Percentiles rank a stretch among this genome's conserved stretches.
Conservation (phyloP, 2,888 invertebrate species). For the Dicyrtomina minuta region DNA sequence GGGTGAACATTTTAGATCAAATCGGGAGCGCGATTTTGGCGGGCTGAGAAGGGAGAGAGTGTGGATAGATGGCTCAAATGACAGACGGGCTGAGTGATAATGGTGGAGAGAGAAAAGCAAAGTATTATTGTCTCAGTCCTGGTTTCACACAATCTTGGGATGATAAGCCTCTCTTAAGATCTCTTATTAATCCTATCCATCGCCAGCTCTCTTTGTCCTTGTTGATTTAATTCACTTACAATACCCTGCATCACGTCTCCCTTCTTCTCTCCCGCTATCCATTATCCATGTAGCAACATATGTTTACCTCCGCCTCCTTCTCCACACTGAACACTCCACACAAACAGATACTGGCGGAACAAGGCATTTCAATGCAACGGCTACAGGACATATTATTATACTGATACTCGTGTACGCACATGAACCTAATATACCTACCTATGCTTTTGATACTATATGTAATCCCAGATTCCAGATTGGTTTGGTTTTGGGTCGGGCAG, state of each 20-base stretch:
- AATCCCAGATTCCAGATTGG: too few species aligned
- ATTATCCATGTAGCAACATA: too few species aligned
- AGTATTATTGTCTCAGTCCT: conserved; percentile 29
- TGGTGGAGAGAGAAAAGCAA: conserved; percentile 6
- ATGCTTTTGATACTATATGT: too few species aligned
- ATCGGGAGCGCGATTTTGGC: too few species aligned
- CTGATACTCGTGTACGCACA: too few species aligned
- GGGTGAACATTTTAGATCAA: too few species aligned
- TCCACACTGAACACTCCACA: neutral
- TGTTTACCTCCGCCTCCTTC: neutral
- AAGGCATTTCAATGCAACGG: neutral
- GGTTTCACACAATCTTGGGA: conserved; percentile 31
- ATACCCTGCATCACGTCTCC: conserved; percentile 31
- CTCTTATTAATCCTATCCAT: conserved; percentile 34
- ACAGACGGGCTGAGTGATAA: conserved; percentile 15
- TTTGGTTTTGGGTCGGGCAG: too few species aligned
- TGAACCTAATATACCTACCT: too few species aligned
- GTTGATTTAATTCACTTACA: conserved; percentile 33
- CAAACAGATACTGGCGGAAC: neutral
- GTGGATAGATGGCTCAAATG: conserved; percentile 5
- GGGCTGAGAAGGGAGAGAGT: neutral
- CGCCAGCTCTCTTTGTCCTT: conserved; percentile 32
- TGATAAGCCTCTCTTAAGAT: conserved; percentile 33
- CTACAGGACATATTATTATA: too few species aligned
- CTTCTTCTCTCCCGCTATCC: conserved; percentile 6